Percentiles rank a stretch among this genome's conserved stretches.
Evolutionary conservation across 2,888 invertebrate genomes (phyloP).

Genomic region (Apamea anceps): DNA sequence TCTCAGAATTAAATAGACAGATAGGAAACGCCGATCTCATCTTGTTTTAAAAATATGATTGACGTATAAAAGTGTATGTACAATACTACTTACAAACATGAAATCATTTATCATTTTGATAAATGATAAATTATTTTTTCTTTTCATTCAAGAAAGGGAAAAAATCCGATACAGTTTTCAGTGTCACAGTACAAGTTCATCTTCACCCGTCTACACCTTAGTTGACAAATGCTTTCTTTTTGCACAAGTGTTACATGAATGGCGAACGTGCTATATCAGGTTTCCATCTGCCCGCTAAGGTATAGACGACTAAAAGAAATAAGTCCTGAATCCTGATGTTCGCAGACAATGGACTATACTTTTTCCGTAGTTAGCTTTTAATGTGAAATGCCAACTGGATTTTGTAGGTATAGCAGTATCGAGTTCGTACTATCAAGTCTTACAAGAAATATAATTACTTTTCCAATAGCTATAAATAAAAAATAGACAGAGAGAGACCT

Average conservation of each 20-base stretch:
- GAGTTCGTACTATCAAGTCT: background rate
- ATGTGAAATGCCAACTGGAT: background rate
- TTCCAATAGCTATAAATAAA: background rate
- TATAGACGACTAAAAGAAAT: constrained; percentile 18
- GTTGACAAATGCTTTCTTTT: constrained; percentile 27
- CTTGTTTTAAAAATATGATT: background rate
- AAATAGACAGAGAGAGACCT: background rate
- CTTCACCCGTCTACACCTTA: background rate
- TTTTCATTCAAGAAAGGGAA: background rate
- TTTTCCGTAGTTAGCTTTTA: background rate
- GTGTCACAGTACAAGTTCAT: constrained; percentile 13
- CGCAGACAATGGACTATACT: constrained; percentile 14
- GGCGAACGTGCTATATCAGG: constrained; percentile 52
- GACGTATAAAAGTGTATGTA: background rate
- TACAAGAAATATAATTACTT: background rate
- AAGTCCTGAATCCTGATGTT: constrained; percentile 4
- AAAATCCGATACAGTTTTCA: background rate
- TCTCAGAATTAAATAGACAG: background rate
- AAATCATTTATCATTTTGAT: too few relatives aligned
- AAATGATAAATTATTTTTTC: too few relatives aligned
- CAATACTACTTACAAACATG: background rate
- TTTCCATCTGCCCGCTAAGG: constrained; percentile 11
- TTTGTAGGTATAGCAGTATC: background rate
- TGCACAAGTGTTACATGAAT: constrained; percentile 15
- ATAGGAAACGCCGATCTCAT: background rate